Evolutionary conservation across 2,113 vertebrate genomes (phyloP).

Genomic region (Pelobates fuscus): DNA sequence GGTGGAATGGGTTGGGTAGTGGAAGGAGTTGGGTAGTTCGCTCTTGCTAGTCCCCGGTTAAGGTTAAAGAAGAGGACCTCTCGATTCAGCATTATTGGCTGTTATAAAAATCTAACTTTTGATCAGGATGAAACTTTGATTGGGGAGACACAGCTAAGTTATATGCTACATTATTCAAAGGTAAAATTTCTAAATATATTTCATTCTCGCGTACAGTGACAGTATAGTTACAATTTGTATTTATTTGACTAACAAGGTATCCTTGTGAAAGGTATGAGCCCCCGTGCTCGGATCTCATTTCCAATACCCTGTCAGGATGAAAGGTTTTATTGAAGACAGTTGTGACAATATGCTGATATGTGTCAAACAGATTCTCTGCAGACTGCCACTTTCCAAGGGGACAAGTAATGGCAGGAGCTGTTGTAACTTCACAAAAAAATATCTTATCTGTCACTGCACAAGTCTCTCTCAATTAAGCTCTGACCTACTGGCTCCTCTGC

Average conservation of each 20-base stretch:
- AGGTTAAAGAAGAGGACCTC: too few relatives aligned
- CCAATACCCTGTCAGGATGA: background rate
- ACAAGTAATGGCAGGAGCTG: background rate
- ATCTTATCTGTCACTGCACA: background rate
- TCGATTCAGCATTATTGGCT: too few relatives aligned
- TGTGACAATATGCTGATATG: constrained; percentile 15
- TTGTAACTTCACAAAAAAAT: background rate
- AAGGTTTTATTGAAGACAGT: background rate
- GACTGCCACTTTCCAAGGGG: background rate
- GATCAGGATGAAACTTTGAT: too few relatives aligned
- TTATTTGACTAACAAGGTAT: constrained; percentile 10
- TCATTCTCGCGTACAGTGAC: too few relatives aligned
- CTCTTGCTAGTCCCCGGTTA: too few relatives aligned
- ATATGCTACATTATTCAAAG: too few relatives aligned
- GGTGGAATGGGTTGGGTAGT: too few relatives aligned
- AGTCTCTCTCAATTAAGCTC: background rate
- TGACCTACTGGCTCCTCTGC: background rate
- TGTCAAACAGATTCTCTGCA: background rate
- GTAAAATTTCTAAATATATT: too few relatives aligned
- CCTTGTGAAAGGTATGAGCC: background rate
- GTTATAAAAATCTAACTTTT: too few relatives aligned
- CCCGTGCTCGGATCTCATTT: background rate
- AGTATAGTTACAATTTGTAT: too few relatives aligned
- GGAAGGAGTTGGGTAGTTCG: too few relatives aligned
- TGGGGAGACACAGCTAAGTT: too few relatives aligned